Evolutionary conservation across 2,797 vertebrate genomes (phyloP), one percentile per base, ranked within the genome.

Genomic region (Clarias pachynema): DNA sequence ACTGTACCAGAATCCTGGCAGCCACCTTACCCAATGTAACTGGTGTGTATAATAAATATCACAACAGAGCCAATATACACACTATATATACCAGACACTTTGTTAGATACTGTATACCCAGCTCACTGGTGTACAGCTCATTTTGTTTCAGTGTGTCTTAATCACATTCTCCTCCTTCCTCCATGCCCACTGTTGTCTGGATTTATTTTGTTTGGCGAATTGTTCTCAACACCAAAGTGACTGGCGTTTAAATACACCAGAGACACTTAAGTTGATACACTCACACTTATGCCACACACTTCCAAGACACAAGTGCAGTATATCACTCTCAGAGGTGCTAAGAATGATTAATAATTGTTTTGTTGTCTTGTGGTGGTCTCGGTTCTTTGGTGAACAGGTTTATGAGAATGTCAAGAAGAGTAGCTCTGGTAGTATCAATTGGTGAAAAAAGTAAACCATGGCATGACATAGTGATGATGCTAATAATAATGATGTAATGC

Each of bases 1-100:
- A 94, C 81, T 99, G 98, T 90, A 94, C 95, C 87, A 94, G 85
- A 88, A 95, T 91, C 62, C 92, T 99, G 83, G 78, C 81, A 78
- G 66, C 86, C 29, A 87, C 53, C 24, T 1, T 82, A 3, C 82
- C 84, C 26, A 57, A 89, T 82, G 84, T 84, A 89, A 92, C 93
- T 81, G 97, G 98, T 99, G 94, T 96, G 96, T 83, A 63, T 59
- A 72, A 75, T 7, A 79, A 72, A 85, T 26, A 59, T 5, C 49
- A 59, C 15, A 59, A 60, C 31, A 15, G 24, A 53, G 12, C 49
- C 49, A 53, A 14, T 53, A 14, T 53, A 53, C 14, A 53, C 49
- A 53, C 49, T 14, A 53, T 53, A 6, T 44, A 53, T 53, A 53
- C 24, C n/a, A 63, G 22, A n/a, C 60, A 26, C 20, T 12, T 26